Evolutionary conservation across 1,140 invertebrate species (phyloP).

Genomic region (Drosophila lowei): DNA sequence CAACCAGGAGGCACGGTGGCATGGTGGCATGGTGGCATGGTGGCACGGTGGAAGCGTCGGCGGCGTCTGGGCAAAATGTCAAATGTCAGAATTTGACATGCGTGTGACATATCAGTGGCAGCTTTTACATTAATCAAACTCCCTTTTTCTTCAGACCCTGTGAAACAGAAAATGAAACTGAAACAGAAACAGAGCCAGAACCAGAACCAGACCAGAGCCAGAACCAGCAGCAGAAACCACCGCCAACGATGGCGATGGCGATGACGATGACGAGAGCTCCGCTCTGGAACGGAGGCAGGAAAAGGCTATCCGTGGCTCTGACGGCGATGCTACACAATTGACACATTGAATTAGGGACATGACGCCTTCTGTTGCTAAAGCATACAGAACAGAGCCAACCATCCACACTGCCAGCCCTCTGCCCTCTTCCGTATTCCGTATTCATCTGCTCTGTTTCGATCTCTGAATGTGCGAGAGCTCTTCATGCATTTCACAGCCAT

Average conservation of each 20-base stretch:
- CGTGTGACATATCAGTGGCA: conserved; percentile 83
- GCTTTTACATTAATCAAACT: conserved; percentile 84
- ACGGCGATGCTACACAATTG: conserved; percentile 63
- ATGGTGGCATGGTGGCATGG: neutral
- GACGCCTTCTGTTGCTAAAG: conserved; percentile 67
- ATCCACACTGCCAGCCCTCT: neutral
- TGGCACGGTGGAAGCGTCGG: conserved; percentile 40
- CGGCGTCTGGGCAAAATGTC: conserved; percentile 79
- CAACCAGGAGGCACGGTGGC: conserved; percentile 47
- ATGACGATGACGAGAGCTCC: conserved; percentile 24
- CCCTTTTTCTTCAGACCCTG: conserved; percentile 70
- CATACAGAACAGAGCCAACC: conserved; percentile 11
- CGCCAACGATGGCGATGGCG: conserved; percentile 49
- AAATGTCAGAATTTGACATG: conserved; percentile 83
- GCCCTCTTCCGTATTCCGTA: conserved; percentile 24
- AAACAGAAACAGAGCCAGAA: conserved; percentile 16
- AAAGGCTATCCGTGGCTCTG: conserved; percentile 1
- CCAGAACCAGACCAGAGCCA: neutral
- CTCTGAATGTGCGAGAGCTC: conserved; percentile 16
- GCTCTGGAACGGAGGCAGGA: no score
- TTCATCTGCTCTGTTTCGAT: conserved; percentile 15
- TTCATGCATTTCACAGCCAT: conserved; percentile 53
- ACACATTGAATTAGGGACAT: conserved; percentile 80
- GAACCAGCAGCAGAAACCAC: conserved; percentile 17
- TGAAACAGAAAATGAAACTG: conserved; percentile 39